Evolutionary conservation across 2,113 vertebrate genomes (phyloP), one percentile per base, ranked within the genome.

Genomic region (Podiceps cristatus): DNA sequence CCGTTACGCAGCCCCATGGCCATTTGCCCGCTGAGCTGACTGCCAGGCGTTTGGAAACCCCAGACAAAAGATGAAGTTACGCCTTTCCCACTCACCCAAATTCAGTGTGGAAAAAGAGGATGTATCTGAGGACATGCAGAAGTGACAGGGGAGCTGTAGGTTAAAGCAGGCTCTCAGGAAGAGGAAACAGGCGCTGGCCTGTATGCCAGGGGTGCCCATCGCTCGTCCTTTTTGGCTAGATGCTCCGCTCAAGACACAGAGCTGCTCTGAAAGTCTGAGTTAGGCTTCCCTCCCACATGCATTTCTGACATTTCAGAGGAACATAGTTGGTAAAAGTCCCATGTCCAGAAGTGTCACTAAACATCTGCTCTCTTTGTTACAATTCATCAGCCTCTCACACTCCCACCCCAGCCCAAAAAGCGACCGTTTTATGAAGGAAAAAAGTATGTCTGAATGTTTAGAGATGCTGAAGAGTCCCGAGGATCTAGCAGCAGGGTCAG

Each of bases 241-340:
- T 12, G 33, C 53, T 68, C 62, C 1, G 11, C 4, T 71, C 44
- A 44, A 71, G 52, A 55, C 58, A 91, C 86, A 96, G 90, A 72
- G 79, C 85, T 74, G 73, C 86, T 86, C 88, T 91, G 50, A 68
- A 93, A 67, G 29, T 67, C 71, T 77, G 58, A 62, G 63, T 27
- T 8, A 7, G 47, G 24, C 86, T 95, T 86, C 72, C 84, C 95
- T 97, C 96, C 95, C 94, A 96, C 96, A 0, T 94, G 82, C 94
- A 97, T 96, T 95, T 94, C 94, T 96, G 86, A 67, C 96, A 96
- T 96, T 97, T 95, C 75, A 74, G 73, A 91, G 18, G 42, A 87
- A 59, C 60, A 35, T 37, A 84, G 55, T 35, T 91, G 75, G 55
- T 86, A 67, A 28, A 59, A 77, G 74, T 89, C 66, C 82, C 88